Evolutionary conservation across 1,140 invertebrate genomes (phyloP), one percentile per base, ranked within the genome.

Genomic region (Sitophilus oryzae): DNA sequence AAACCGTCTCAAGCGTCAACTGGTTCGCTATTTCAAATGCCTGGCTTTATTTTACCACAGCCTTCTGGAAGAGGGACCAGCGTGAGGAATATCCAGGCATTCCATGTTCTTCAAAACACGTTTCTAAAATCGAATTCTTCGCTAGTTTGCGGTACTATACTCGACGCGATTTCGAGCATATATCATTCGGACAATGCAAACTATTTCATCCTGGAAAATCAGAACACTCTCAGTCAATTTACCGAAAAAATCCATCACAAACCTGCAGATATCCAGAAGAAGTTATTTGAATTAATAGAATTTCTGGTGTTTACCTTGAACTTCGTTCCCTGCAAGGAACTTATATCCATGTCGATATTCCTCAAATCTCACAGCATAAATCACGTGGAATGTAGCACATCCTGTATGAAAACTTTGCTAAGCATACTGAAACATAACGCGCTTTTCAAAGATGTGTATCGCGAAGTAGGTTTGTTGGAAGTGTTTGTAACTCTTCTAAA

Each of bases 181-280:
- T 98, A 98, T 73, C 92, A 96, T 72, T 92, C 95, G 16, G 96
- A 99, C 72, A 90, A 93, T 71, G 92, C 93, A 14, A 99, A 99
- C 75, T 99, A 98, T 74, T 99, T 99, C 71, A 97, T 99, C 65
- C 77, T 99, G 0, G 96, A 98, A 73, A 87, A 89, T 61, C 91
- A 97, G 72, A 91, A 95, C 69, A 97, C 94, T 3, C 75, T 98
- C 6, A 92, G 91, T 61, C 89, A 95, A 71, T 97, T 98, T 74
- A 91, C 92, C 1, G 96, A 99, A 69, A 91, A 89, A 68, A 94
- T 99, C 60, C 84, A 96, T 64, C 72, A 83, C 2, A 98, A 98
- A 74, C 86, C 88, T 53, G 74, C 79, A 1, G 88, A 95, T 71
- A 91, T 98, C 62, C 94, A 97, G 78, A 84, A 89, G 65, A 98